These are phyloP conservation scores for Lissonota sp. DNA, from an alignment of 2,888 invertebrate species.

Conservation along the genomic window DNA sequence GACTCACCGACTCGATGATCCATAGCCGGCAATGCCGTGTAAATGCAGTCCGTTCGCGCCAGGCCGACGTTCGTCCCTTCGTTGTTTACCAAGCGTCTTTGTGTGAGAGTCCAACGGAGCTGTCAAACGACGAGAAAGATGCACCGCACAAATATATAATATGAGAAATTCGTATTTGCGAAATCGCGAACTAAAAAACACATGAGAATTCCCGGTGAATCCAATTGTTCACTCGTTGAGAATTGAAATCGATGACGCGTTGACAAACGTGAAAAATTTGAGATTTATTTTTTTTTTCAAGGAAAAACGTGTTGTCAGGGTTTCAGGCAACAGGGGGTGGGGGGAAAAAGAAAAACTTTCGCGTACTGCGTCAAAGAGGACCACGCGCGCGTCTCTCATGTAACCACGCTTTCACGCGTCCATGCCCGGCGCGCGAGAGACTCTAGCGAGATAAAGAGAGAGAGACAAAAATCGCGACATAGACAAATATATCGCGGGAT, in stretches of 20 bases:
- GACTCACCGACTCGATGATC: slow-evolving; percentile 74
- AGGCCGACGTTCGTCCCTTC: slow-evolving; percentile 62
- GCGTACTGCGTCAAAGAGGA: slow-evolving; percentile 37
- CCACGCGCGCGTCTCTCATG: slow-evolving; percentile 55
- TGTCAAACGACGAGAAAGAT: slow-evolving; percentile 68
- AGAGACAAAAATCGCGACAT: neutral
- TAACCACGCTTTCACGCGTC: slow-evolving; percentile 66
- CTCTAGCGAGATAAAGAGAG: slow-evolving; percentile 23
- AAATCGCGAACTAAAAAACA: neutral
- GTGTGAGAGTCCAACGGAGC: slow-evolving; percentile 59
- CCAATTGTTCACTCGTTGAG: no score
- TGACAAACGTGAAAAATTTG: no score
- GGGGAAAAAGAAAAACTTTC: neutral
- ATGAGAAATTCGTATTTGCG: neutral
- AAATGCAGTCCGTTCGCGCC: slow-evolving; percentile 70
- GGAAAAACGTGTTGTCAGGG: slow-evolving; percentile 14
- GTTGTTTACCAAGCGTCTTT: slow-evolving; percentile 70
- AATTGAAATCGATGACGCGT: neutral
- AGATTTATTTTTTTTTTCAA: neutral
- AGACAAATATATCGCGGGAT: neutral
- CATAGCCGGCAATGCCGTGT: slow-evolving; percentile 70
- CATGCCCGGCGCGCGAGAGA: slow-evolving; percentile 64
- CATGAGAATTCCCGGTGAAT: no score
- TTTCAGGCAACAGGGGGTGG: neutral
- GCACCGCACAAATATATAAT: slow-evolving; percentile 12